Evolutionary conservation across 2,113 vertebrate species (phyloP), one percentile per base, ranked within the genome.

Genomic region (Elachura formosa): DNA sequence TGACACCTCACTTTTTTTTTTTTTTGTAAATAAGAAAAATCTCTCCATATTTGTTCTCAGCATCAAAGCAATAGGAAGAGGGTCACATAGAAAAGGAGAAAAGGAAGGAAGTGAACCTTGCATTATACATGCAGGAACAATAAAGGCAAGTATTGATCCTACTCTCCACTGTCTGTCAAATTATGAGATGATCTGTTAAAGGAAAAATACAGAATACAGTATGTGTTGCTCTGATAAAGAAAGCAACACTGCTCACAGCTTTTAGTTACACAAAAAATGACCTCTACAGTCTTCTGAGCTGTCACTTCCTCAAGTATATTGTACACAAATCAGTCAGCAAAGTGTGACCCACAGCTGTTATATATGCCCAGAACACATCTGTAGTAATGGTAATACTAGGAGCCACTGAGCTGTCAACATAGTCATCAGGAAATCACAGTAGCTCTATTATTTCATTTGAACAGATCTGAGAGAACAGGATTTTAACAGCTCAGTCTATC

Each of bases 1-100:
- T 4, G 1, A 29, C 31, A 28, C 23, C 10, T 4, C 8, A 21
- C 1, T 4, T 17, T 1, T 66, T 17, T 59, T 20, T 41, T 40
- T 17, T 20, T 49, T 33, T 29, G 40, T 45, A 25, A 5, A 23
- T 10, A 45, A 22, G 22, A 41, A 79, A 74, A 87, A 43, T 2
- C 1, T 4, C 6, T 75, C 33, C 36, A 17, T 4, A 2, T 58
- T 77, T 81, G 17, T 28, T 84, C n/a, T 81, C 71, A 38, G 5
- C 46, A 81, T 34, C 43, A 71, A 84, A 93, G 43, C 16, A 72
- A 49, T 1, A 84, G 33, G 16, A 87, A 82, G 31, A 75, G 8
- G 49, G 11, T 43, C 19, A 6, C 1, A 55, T 1, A 25, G 31
- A 74, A 25, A 77, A 76, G 17, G 6, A 81, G 26, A 66, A 84